Evolutionary conservation across 2,888 invertebrate species (phyloP).

Genomic region (Polyploca ridens): DNA sequence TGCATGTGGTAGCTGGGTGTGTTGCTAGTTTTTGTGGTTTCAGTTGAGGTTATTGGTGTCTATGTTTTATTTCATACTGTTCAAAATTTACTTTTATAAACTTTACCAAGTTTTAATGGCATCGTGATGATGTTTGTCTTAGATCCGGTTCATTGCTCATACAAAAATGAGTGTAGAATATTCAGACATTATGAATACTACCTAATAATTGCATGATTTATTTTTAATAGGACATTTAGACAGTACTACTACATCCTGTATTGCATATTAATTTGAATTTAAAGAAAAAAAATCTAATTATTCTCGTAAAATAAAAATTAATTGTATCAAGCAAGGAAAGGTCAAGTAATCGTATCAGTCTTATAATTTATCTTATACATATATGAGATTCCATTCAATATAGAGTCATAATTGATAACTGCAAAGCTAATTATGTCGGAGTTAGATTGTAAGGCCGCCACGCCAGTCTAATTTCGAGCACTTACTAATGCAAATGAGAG

Average conservation of each 20-base stretch:
- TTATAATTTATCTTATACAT: slow-evolving; percentile 11
- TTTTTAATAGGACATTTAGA: background rate
- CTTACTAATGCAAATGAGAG: slow-evolving; percentile 59
- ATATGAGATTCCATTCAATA: background rate
- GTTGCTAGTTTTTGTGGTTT: background rate
- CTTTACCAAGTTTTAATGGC: background rate
- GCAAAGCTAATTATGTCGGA: slow-evolving; percentile 23
- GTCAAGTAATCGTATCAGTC: slow-evolving; percentile 18
- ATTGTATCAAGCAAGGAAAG: slow-evolving; percentile 12
- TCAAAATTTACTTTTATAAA: background rate
- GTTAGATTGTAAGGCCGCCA: slow-evolving; percentile 58
- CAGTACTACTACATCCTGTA: background rate
- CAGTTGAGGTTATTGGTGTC: background rate
- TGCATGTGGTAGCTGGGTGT: background rate
- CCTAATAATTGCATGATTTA: background rate
- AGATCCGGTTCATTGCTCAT: background rate
- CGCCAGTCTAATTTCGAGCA: slow-evolving; percentile 50
- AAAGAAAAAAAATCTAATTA: background rate
- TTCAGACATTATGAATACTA: background rate
- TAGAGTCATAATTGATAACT: slow-evolving; percentile 20
- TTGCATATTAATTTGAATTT: background rate
- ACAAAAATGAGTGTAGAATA: background rate
- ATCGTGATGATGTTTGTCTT: background rate
- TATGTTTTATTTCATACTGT: background rate
- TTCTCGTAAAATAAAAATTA: background rate